A percentile compares a stretch with the other conserved stretches of the same genome.
phyloP scores from a whole-genome alignment of 2,797 vertebrate genomes.

The Falco concolor region DNA sequence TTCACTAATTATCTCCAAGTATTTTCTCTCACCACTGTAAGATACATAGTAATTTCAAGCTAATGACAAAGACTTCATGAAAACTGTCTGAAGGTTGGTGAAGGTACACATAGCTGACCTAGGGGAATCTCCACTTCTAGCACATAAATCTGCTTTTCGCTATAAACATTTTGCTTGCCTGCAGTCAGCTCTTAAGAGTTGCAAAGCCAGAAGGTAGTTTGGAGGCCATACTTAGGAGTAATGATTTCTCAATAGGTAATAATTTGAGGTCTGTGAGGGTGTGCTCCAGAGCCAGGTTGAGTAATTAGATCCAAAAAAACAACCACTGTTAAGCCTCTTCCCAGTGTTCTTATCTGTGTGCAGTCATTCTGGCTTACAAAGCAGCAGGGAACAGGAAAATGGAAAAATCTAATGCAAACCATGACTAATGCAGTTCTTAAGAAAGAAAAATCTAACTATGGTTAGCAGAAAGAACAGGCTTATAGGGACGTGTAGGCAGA shows the following conservation, averaged over 20 bases:
- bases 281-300: not conserved
- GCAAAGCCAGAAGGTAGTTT: not conserved
- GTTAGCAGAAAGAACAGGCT: not conserved
- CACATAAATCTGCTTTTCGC: not conserved
- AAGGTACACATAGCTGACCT: not conserved
- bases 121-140: not conserved
- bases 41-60: not conserved
- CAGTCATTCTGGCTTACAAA: not conserved
- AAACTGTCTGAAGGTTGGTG: not conserved
- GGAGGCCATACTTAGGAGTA: not conserved
- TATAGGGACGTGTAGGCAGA: not conserved
- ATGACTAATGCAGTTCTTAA: not conserved
- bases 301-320: not conserved
- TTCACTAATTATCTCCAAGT: not conserved
- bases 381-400: not conserved
- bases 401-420: not conserved
- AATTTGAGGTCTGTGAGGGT: not conserved
- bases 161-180: not conserved
- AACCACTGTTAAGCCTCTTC: not conserved
- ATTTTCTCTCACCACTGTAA: not conserved
- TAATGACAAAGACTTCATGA: not conserved
- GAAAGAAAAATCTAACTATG: not conserved
- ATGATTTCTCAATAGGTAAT: not conserved
- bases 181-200: not conserved
- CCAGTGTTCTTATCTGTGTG: not conserved